These are phyloP conservation scores for Lamellibrachia columna DNA, from an alignment of 2,888 invertebrate species.

Conservation along the genomic window DNA sequence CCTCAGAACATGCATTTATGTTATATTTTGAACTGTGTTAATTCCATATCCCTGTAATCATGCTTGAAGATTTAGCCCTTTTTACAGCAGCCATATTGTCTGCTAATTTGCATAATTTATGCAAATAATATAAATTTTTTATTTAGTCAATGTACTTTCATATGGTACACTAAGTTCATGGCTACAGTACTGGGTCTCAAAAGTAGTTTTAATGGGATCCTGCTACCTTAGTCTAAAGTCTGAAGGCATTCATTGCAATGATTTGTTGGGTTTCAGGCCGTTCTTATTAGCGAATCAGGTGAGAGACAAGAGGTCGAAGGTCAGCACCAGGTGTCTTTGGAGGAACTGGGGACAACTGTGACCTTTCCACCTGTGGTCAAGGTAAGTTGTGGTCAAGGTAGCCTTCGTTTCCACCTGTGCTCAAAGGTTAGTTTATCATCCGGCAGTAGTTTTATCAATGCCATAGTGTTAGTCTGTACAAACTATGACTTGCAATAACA, in stretches of 20 bases:
- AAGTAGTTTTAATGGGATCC: too few species aligned
- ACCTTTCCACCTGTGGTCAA: conserved; percentile 67
- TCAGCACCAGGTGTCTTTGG: conserved; percentile 76
- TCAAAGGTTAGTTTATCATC: background rate
- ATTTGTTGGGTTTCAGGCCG: conserved; percentile 62
- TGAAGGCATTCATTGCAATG: conserved; percentile 22
- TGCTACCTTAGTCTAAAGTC: background rate
- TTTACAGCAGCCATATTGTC: too few species aligned
- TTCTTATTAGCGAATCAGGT: conserved; percentile 70
- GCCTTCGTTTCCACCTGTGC: background rate
- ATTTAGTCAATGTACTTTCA: background rate
- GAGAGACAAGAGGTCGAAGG: conserved; percentile 73
- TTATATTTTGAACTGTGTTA: too few species aligned
- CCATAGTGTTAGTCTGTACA: background rate
- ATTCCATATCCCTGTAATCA: too few species aligned
- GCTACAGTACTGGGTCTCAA: too few species aligned
- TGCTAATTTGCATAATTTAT: too few species aligned
- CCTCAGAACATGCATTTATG: too few species aligned
- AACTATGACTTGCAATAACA: background rate
- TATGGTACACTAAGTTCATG: background rate
- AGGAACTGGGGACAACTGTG: conserved; percentile 71
- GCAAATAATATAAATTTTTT: too few species aligned
- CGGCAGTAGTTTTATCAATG: conserved; percentile 9
- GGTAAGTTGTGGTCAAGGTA: conserved; percentile 41
- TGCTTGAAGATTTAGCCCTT: too few species aligned